These are phyloP conservation scores for Sprattus sprattus DNA, from an alignment of 2,113 vertebrate genomes.

Conservation along the genomic window DNA sequence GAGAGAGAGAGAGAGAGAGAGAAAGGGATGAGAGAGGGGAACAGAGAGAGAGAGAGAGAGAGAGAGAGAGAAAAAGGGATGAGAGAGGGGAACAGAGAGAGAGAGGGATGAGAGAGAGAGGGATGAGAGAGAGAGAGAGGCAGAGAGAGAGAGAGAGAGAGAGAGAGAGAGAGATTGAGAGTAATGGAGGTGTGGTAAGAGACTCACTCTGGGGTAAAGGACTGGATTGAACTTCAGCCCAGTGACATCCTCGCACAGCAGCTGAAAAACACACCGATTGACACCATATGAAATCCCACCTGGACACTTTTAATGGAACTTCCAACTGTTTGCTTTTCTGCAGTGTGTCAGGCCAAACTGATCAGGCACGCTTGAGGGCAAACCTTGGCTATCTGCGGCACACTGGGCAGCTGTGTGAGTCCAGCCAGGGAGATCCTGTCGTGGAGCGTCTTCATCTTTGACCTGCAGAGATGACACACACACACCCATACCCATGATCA, in stretches of 20 bases:
- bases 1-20: too few relatives aligned
- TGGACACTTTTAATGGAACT: not conserved
- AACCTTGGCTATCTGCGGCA: constrained; percentile 96
- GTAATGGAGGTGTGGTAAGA: not conserved
- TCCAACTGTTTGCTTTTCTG: not conserved
- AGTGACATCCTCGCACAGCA: constrained; percentile 89
- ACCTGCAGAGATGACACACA: constrained; percentile 67
- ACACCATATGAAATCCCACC: constrained; percentile 24
- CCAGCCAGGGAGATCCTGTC: constrained; percentile 94
- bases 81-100: too few relatives aligned
- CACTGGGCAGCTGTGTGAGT: constrained; percentile 89
- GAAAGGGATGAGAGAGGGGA: too few relatives aligned
- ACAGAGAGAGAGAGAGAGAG: too few relatives aligned
- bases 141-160: not conserved
- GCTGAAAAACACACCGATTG: constrained; percentile 66
- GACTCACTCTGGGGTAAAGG: constrained; percentile 92
- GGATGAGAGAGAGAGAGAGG: too few relatives aligned
- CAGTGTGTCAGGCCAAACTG: not conserved
- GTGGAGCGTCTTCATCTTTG: constrained; percentile 85
- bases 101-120: too few relatives aligned
- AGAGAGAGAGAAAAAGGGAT: too few relatives aligned
- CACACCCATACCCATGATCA: not conserved
- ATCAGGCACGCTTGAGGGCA: constrained; percentile 13
- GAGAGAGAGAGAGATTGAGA: not conserved
- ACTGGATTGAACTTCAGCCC: constrained; percentile 91